phyloP scores from a whole-genome alignment of 2,113 vertebrate species.

The Aviceda subcristata region DNA sequence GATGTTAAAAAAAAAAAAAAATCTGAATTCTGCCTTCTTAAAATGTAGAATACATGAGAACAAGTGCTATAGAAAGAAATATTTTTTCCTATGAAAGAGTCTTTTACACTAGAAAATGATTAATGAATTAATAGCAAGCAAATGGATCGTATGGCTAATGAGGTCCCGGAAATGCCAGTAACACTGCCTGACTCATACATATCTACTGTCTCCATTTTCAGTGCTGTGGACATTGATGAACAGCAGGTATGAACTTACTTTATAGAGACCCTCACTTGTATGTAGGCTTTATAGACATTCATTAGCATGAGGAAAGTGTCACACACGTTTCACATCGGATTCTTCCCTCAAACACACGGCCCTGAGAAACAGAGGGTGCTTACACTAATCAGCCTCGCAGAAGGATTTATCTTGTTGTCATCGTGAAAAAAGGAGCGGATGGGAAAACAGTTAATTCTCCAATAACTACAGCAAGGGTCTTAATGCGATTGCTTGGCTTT shows the following conservation, averaged over 20 bases:
- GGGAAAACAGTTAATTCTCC: not conserved
- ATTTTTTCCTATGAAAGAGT: not conserved
- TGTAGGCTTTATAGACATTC: not conserved
- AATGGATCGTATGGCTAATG: not conserved
- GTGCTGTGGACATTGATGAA: not conserved
- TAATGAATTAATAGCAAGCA: not conserved
- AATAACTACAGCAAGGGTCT: not conserved
- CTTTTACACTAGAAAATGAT: not conserved
- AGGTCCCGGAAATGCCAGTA: not conserved
- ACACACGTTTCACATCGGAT: fast-evolving
- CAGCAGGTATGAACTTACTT: not conserved
- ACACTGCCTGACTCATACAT: not conserved
- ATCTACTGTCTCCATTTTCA: not conserved
- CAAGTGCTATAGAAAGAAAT: not conserved
- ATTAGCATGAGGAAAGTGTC: not conserved
- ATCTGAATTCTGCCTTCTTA: not conserved
- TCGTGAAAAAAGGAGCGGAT: fast-evolving
- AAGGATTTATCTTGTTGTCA: not conserved
- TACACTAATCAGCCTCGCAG: not conserved
- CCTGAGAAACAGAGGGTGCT: not conserved
- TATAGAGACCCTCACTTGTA: not conserved
- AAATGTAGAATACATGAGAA: not conserved
- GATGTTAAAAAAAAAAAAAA: not conserved
- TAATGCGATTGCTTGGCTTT: not conserved
- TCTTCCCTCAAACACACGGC: not conserved